Evolutionary conservation across 2,113 vertebrate species (phyloP).

Genomic region (Cervus canadensis): DNA sequence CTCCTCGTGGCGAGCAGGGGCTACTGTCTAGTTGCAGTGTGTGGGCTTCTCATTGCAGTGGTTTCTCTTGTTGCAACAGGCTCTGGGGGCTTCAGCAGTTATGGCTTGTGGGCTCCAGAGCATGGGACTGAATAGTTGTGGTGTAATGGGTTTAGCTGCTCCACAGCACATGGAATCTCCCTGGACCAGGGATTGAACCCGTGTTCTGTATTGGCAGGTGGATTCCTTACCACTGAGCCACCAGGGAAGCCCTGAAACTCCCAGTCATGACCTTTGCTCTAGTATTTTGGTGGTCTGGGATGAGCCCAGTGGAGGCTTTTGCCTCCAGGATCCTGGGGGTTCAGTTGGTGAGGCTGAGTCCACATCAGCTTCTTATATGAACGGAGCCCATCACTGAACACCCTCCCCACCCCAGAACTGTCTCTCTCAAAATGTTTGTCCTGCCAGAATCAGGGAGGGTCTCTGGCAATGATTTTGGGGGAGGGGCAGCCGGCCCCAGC

Average conservation of each 20-base stretch:
- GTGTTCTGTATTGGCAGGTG: background rate
- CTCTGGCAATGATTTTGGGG: background rate
- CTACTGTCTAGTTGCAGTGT: background rate
- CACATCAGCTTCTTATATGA: background rate
- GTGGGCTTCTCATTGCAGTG: background rate
- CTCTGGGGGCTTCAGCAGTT: background rate
- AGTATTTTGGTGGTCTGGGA: background rate
- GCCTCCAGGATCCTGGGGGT: background rate
- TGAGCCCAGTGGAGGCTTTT: background rate
- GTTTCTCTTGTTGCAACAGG: background rate
- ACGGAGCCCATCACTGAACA: too few species aligned
- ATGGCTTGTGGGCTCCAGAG: background rate
- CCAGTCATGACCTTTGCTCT: background rate
- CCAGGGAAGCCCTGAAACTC: background rate
- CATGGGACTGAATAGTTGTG: background rate
- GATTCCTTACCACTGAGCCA: background rate
- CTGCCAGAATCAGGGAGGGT: background rate
- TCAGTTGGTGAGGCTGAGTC: background rate
- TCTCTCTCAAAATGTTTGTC: background rate
- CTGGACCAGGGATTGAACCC: background rate
- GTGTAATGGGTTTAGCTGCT: background rate
- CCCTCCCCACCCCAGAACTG: background rate
- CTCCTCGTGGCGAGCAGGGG: background rate
- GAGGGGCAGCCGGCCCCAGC: background rate
- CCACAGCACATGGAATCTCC: background rate